phyloP scores from a whole-genome alignment of 2,797 vertebrate species.

The Gymnocypris eckloni region DNA sequence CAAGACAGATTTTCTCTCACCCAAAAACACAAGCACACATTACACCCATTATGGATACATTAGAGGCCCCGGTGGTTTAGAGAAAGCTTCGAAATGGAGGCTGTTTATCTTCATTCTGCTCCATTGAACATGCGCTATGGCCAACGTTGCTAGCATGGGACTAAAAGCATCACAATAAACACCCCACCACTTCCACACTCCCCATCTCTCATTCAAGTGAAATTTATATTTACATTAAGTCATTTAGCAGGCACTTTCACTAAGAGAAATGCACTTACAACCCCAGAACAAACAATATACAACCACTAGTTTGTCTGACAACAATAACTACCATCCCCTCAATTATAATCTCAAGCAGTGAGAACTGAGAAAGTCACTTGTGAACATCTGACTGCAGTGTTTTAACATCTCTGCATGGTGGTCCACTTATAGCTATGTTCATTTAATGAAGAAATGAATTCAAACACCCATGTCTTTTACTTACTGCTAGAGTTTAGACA shows the following conservation, averaged over 20 bases:
- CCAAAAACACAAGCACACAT: slow-evolving; percentile 29
- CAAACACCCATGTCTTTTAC: not conserved
- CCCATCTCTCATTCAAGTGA: slow-evolving; percentile 37
- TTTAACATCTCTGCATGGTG: slow-evolving; percentile 2
- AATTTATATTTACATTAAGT: slow-evolving; percentile 52
- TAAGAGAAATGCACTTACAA: slow-evolving; percentile 46
- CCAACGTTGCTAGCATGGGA: slow-evolving; percentile 45
- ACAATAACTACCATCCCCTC: not conserved
- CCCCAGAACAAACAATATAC: slow-evolving; percentile 32
- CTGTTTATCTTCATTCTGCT: slow-evolving; percentile 51
- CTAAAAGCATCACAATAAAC: slow-evolving; percentile 53
- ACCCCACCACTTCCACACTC: slow-evolving; percentile 48
- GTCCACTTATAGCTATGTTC: slow-evolving; percentile 9
- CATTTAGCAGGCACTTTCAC: slow-evolving; percentile 36
- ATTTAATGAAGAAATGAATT: slow-evolving; percentile 20
- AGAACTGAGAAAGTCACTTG: slow-evolving; percentile 12
- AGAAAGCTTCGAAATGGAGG: slow-evolving; percentile 44
- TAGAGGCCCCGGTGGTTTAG: slow-evolving; percentile 43
- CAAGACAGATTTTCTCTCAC: slow-evolving; percentile 15
- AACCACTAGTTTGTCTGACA: slow-evolving; percentile 28
- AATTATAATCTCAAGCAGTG: slow-evolving; percentile 18
- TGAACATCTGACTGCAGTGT: slow-evolving; percentile 15
- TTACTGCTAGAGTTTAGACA: slow-evolving; percentile 5
- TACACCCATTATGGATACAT: slow-evolving; percentile 43
- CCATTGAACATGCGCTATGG: slow-evolving; percentile 20